Conservation (phyloP, 2,113 vertebrate genomes). For the Sprattus sprattus region DNA sequence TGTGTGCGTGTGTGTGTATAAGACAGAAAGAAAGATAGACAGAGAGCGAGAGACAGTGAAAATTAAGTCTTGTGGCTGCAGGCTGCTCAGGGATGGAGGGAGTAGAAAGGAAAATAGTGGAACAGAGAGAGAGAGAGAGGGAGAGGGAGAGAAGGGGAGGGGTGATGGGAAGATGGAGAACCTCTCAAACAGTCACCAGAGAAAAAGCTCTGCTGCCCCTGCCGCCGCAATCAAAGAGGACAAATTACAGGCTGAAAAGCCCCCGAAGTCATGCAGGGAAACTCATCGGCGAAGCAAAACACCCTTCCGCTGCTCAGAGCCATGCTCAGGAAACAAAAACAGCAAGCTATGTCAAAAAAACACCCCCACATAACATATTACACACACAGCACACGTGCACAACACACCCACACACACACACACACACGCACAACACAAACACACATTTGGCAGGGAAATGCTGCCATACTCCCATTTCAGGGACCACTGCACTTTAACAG, state of each 20-base stretch:
- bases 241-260: not conserved
- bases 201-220: not conserved
- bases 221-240: not conserved
- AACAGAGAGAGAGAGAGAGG: not conserved
- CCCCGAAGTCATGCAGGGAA: not conserved
- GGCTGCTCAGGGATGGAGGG: slow-evolving; percentile 27
- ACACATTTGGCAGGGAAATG: not conserved
- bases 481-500: not conserved
- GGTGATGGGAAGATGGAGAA: not conserved
- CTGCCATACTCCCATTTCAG: not conserved
- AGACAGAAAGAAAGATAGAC: slow-evolving; percentile 30
- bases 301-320: not conserved
- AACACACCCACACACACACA: not conserved
- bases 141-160: not conserved
- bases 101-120: slow-evolving; percentile 22
- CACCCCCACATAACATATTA: not conserved
- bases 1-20: slow-evolving; percentile 1
- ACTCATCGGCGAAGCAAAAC: not conserved
- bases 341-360: not conserved
- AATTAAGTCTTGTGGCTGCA: slow-evolving; percentile 45
- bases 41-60: slow-evolving; percentile 37
- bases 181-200: not conserved
- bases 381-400: slow-evolving; percentile 17
- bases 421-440: not conserved
- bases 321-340: no score